A percentile compares a stretch with the other conserved stretches of the same genome.
These are phyloP conservation scores for Leptinotarsa lineolata DNA, from an alignment of 1,140 invertebrate genomes.

Conservation along the genomic window DNA sequence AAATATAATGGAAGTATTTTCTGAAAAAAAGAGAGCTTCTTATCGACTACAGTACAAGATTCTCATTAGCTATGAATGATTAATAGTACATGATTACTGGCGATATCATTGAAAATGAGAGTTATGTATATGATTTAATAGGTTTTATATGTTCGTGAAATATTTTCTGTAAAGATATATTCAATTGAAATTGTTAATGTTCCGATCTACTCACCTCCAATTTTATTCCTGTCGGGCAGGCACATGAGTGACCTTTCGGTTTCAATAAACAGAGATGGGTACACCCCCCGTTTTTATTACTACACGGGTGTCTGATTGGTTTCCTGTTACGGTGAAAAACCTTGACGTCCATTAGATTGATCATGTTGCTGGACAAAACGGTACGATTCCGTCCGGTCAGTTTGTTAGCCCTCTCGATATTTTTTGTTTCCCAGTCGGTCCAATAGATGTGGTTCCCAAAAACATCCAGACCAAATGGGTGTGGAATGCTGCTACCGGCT, in stretches of 20 bases:
- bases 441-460: constrained; percentile 85
- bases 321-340: constrained; percentile 77
- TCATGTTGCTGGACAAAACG: constrained; percentile 69
- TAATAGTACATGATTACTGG: too few relatives aligned
- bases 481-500: constrained; percentile 63
- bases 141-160: too few relatives aligned
- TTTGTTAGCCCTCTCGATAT: constrained; percentile 79
- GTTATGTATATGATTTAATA: too few relatives aligned
- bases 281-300: constrained; percentile 80
- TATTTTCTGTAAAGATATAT: too few relatives aligned
- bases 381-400: constrained; percentile 68
- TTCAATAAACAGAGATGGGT: constrained; percentile 89
- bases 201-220: constrained; percentile 60
- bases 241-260: constrained; percentile 73
- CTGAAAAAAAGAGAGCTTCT: too few relatives aligned
- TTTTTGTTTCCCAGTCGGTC: constrained; percentile 81
- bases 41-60: too few relatives aligned
- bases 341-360: constrained; percentile 81
- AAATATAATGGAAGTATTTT: too few relatives aligned
- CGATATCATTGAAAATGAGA: too few relatives aligned
- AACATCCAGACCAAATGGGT: constrained; percentile 86
- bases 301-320: constrained; percentile 66
- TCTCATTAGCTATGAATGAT: too few relatives aligned
- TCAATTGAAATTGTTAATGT: neutral
- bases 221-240: constrained; percentile 86